Base-by-base conservation (phyloP, 2,113 vertebrate species). In the Spermophilus dauricus region DNA sequence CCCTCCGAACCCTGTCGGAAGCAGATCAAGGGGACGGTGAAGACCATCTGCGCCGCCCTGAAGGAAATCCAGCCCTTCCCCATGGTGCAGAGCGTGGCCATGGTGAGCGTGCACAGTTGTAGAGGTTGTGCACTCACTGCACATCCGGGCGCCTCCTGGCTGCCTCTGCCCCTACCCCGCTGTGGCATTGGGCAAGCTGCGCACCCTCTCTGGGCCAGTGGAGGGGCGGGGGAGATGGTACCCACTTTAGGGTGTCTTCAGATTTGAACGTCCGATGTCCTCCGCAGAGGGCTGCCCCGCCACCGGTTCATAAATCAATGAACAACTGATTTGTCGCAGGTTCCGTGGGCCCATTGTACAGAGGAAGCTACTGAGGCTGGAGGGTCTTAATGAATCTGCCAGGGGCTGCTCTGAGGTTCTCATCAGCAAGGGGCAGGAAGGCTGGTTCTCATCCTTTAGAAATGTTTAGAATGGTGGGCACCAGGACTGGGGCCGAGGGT, bases 91-190 rank as follows among this genome's bases (percentile, higher is more conserved):
- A 1, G 12, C 0, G 78, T 96, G 48, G 91, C 84, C 26, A 39
- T 4, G 30, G 97, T 97, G 76, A 97, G 96, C 70, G 2, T 30
- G 12, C n/a, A n/a, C n/a, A n/a, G n/a, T n/a, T n/a, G n/a, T n/a
- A n/a, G n/a, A n/a, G n/a, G n/a, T n/a, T n/a, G n/a, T n/a, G n/a
- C n/a, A n/a, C n/a, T n/a, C n/a, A n/a, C n/a, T n/a, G n/a, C n/a
- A n/a, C n/a, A n/a, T n/a, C n/a, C n/a, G n/a, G n/a, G n/a, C n/a
- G n/a, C n/a, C n/a, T n/a, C n/a, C n/a, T n/a, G n/a, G n/a, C 45
- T 45, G 45, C 45, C 45, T 45, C 45, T 9, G 45, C 8, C 45
- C 8, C 8, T 45, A 45, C 45, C 45, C 45, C 48, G 48, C 48
- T 51, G 2, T 13, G 48, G 48, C 48, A 13, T 5, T 51, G 48